Conservation (phyloP, 2,113 vertebrate genomes). For the Forbesichthys agassizii region DNA sequence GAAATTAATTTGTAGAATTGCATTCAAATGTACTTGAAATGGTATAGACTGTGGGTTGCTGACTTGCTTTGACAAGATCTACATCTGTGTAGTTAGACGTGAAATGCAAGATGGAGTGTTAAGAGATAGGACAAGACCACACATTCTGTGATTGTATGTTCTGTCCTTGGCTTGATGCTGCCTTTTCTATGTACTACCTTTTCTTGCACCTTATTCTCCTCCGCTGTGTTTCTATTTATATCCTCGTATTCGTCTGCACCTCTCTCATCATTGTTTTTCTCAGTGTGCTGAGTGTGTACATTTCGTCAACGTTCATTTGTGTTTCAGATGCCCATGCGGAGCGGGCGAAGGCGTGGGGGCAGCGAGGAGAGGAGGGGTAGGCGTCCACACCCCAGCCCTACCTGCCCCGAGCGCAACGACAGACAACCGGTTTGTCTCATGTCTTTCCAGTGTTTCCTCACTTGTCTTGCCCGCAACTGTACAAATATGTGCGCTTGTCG, state of each 20-base stretch:
- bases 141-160: conserved; percentile 19
- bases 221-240: conserved; percentile 7
- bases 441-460: conserved; percentile 19
- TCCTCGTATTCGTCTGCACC: conserved; percentile 15
- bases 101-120: neutral
- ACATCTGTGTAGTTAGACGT: too few species aligned
- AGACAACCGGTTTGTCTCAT: conserved; percentile 71
- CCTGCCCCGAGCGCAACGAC: conserved; percentile 74
- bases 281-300: conserved; percentile 22
- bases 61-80: too few species aligned
- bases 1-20: too few species aligned
- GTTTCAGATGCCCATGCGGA: conserved; percentile 84
- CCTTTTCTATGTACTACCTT: conserved; percentile 5
- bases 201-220: neutral
- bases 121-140: conserved; percentile 6
- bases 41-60: too few species aligned
- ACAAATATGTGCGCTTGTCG: neutral
- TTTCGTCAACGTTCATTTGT: conserved; percentile 19
- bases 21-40: too few species aligned
- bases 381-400: conserved; percentile 77
- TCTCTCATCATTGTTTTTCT: conserved; percentile 20
- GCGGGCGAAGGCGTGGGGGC: conserved; percentile 82
- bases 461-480: conserved; percentile 9
- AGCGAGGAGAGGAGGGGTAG: conserved; percentile 80
- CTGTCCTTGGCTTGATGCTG: neutral